Evolutionary conservation across 2,888 invertebrate genomes (phyloP), one percentile per base, ranked within the genome.

Genomic region (Spisula subtruncata): DNA sequence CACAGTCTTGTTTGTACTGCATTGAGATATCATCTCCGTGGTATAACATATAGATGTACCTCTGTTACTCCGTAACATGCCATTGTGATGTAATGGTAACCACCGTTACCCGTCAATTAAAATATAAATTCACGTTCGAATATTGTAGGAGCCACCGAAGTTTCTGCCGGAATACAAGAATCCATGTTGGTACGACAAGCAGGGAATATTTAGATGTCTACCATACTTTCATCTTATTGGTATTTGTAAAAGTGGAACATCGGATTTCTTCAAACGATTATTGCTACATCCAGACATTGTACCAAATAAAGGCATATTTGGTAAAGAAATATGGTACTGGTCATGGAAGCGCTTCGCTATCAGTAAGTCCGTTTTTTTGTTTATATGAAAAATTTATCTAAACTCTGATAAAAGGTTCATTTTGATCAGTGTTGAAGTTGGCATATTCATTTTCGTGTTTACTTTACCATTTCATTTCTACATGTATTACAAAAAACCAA

Each of bases 281-380:
- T 32, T 83, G 6, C 80, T 88, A 14, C 91, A 91, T 29, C 89
- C 91, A 16, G 84, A 85, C 25, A 88, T 91, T 32, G 71, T 91
- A 12, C 84, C 88, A 2, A 91, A 91, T 81, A 89, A 71, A 60
- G 91, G 91, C 16, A 88, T 88, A n/a, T 85, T 87, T 41, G 86
- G 88, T 8, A 91, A 91, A 79, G 91, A 91, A 41, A 89, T 88
- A n/a, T 91, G 91, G 91, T 91, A 84, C 71, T 91, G 91, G 91
- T 88, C 91, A 2, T 91, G 91, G 91, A 88, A 86, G 60, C 80
- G 89, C 20, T 89, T 88, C 56, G n/a, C 16, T 16, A 60, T 54
- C 8, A 85, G 91, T 91, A 83, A 87, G 87, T 86, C 41, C 5
- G 16, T 51, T 16, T 51, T n/a, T 51, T 14, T 1, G 12, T 51